These are phyloP conservation scores for Sylvia atricapilla DNA, from an alignment of 2,113 vertebrate genomes.

Conservation along the genomic window DNA sequence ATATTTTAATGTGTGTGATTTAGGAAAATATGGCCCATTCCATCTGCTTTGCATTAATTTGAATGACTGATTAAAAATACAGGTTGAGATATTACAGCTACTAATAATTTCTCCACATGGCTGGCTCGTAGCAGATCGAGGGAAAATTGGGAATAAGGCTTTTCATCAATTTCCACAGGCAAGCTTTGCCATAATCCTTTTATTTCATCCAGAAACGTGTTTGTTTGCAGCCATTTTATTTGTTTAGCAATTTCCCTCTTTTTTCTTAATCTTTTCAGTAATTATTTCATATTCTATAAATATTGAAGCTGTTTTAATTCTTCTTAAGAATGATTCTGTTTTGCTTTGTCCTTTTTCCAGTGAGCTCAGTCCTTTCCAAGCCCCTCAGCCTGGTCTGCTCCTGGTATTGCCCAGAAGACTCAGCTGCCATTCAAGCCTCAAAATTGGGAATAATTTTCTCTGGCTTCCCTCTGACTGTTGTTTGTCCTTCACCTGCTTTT, in stretches of 20 bases:
- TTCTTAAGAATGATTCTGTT: background rate
- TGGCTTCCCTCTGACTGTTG: background rate
- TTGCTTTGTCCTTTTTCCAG: background rate
- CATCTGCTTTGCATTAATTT: slow-evolving; percentile 63
- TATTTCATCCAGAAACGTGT: slow-evolving; percentile 8
- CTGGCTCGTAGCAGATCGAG: slow-evolving; percentile 16
- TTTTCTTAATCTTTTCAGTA: slow-evolving; percentile 8
- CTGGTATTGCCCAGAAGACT: background rate
- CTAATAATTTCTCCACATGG: slow-evolving; percentile 66
- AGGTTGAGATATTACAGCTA: slow-evolving; percentile 61
- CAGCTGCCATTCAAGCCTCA: background rate
- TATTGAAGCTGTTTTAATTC: background rate
- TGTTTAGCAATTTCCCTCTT: slow-evolving; percentile 12
- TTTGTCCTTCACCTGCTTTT: slow-evolving; percentile 17
- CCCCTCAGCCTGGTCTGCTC: background rate
- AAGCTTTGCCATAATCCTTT: slow-evolving; percentile 52
- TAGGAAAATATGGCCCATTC: slow-evolving; percentile 39
- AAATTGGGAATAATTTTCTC: background rate
- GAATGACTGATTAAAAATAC: slow-evolving; percentile 57
- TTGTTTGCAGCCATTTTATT: slow-evolving; percentile 50
- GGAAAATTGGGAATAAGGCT: slow-evolving; percentile 42
- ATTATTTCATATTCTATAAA: background rate
- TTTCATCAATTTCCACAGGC: slow-evolving; percentile 62
- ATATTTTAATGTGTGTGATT: slow-evolving; percentile 20
- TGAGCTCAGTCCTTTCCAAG: background rate